phyloP scores from a whole-genome alignment of 1,140 invertebrate species.

The Drosophila leontia region DNA sequence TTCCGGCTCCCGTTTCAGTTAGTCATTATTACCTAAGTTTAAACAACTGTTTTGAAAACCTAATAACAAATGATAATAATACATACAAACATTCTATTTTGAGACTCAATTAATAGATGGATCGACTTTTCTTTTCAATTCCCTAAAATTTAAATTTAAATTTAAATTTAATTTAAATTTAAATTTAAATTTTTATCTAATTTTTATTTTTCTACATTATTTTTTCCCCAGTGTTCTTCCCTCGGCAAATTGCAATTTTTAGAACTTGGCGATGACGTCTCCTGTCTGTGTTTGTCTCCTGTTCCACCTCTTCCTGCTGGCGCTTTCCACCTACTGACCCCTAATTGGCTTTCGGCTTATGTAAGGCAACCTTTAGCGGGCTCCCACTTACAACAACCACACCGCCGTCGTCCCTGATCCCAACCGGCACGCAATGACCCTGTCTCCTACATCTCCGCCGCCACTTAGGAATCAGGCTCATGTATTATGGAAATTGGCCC shows the following conservation, averaged over 20 bases:
- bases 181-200: background rate
- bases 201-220: background rate
- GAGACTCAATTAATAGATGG: too few species aligned
- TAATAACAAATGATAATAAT: too few species aligned
- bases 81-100: too few species aligned
- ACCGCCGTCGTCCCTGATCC: conserved; percentile 17
- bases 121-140: background rate
- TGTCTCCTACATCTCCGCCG: background rate
- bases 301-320: background rate
- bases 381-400: background rate
- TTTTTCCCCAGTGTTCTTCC: background rate
- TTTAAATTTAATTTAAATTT: too few species aligned
- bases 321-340: conserved; percentile 32
- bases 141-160: conserved; percentile 20
- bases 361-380: conserved; percentile 43
- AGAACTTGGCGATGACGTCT: conserved; percentile 36
- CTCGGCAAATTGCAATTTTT: conserved; percentile 41
- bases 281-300: conserved; percentile 6
- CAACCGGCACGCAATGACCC: conserved; percentile 27
- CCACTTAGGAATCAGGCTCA: conserved; percentile 4
- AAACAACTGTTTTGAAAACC: too few species aligned
- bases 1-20: background rate
- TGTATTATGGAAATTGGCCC: conserved; percentile 46
- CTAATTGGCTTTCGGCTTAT: conserved; percentile 72
- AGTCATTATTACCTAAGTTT: background rate